A percentile compares a stretch with the other conserved stretches of the same genome.
Evolutionary conservation across 2,888 invertebrate species (phyloP).

Genomic region (Ochropleura leucogaster): DNA sequence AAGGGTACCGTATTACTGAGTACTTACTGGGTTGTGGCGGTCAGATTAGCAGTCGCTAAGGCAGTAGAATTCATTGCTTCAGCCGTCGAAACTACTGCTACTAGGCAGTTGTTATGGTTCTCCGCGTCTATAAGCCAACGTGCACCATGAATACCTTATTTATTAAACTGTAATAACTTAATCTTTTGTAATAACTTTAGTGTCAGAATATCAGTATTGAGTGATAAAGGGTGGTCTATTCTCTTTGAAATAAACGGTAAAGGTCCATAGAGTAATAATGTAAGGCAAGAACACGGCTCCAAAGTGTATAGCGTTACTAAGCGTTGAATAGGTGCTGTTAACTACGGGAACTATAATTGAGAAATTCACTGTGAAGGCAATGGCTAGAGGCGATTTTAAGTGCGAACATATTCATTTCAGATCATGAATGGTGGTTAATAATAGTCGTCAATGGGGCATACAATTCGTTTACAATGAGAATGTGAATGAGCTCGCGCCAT

Average conservation of each 20-base stretch:
- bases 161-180: neutral
- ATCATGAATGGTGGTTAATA: neutral
- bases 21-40: neutral
- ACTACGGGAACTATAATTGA: constrained; percentile 7
- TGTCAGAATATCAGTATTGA: neutral
- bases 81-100: neutral
- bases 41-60: neutral
- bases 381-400: constrained; percentile 6
- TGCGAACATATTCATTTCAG: neutral
- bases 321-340: constrained; percentile 18
- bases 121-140: neutral
- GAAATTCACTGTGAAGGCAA: constrained; percentile 20
- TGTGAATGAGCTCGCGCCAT: too few relatives aligned
- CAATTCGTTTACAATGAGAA: too few relatives aligned
- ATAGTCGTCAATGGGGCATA: neutral
- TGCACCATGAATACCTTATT: neutral
- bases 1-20: neutral
- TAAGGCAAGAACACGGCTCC: constrained; percentile 29
- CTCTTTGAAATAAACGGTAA: constrained; percentile 30
- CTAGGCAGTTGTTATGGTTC: neutral
- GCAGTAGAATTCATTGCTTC: neutral
- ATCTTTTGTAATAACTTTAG: neutral
- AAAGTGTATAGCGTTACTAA: constrained; percentile 45
- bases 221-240: neutral
- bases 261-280: constrained; percentile 19